phyloP scores from a whole-genome alignment of 2,797 vertebrate species.

The Pelobates cultripes region DNA sequence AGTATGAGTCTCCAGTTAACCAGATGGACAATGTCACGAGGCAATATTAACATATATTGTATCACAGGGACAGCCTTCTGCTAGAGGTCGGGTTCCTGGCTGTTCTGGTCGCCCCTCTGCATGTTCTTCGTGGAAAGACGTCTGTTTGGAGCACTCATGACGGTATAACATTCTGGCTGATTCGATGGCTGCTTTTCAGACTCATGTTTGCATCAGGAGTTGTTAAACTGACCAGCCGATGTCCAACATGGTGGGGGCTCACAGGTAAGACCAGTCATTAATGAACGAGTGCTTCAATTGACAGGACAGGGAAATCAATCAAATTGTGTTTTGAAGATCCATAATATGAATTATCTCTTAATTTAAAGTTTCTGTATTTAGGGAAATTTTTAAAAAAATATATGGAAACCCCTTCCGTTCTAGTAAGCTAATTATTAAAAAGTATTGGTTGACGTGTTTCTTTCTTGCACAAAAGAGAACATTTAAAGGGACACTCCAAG shows the following conservation, averaged over 20 bases:
- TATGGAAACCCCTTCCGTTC: no score
- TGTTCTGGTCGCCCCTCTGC: conserved; percentile 84
- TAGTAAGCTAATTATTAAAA: no score
- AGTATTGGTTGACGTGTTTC: no score
- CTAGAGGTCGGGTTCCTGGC: conserved; percentile 89
- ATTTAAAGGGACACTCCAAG: no score
- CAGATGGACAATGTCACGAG: no score
- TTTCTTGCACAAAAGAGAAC: no score
- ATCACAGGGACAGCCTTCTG: conserved; percentile 87
- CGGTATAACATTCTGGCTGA: conserved; percentile 84
- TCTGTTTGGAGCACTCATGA: conserved; percentile 71
- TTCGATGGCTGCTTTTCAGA: conserved; percentile 93
- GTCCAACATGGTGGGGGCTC: conserved; percentile 96
- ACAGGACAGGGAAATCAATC: no score
- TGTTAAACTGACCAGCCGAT: conserved; percentile 92
- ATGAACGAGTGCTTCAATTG: no score
- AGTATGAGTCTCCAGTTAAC: neutral
- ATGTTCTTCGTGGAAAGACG: conserved; percentile 60
- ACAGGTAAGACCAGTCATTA: conserved; percentile 76
- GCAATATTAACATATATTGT: neutral
- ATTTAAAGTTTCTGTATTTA: no score
- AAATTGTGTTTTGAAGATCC: no score
- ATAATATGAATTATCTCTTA: no score
- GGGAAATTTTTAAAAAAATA: no score
- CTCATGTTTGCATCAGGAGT: conserved; percentile 95